Conservation (phyloP, 1,140 invertebrate species). For the Ruditapes philippinarum region DNA sequence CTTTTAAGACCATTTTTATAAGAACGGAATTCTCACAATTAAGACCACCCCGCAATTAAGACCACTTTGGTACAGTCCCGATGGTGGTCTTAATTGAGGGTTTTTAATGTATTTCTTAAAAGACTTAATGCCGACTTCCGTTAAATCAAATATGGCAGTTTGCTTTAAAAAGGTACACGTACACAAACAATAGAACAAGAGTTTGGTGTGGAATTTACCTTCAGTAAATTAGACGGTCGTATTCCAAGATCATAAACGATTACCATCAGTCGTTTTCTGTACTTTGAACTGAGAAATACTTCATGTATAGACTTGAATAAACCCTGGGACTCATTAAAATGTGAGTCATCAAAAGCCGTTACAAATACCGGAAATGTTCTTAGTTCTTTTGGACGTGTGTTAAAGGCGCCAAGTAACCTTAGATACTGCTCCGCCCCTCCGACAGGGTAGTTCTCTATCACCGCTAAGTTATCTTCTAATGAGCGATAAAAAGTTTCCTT, state of each 20-base stretch:
- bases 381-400: not conserved
- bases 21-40: no score
- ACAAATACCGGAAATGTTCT: conserved; percentile 26
- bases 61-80: no score
- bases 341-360: not conserved
- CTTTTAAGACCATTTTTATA: no score
- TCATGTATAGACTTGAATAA: not conserved
- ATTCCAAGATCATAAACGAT: conserved; percentile 25
- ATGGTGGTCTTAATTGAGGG: no score
- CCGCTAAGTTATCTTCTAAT: conserved; percentile 17
- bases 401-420: not conserved
- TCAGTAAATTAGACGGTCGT: not conserved
- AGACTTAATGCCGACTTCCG: no score
- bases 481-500: no score
- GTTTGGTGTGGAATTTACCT: no score
- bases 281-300: not conserved
- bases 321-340: not conserved
- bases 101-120: no score
- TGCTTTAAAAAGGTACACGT: no score
- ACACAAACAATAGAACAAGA: no score
- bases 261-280: not conserved
- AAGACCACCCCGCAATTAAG: no score
- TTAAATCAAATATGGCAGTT: no score
- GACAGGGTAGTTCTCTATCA: conserved; percentile 11
- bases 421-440: not conserved